Base-by-base conservation (phyloP, 1,140 invertebrate species). In the Penaeus vannamei region DNA sequence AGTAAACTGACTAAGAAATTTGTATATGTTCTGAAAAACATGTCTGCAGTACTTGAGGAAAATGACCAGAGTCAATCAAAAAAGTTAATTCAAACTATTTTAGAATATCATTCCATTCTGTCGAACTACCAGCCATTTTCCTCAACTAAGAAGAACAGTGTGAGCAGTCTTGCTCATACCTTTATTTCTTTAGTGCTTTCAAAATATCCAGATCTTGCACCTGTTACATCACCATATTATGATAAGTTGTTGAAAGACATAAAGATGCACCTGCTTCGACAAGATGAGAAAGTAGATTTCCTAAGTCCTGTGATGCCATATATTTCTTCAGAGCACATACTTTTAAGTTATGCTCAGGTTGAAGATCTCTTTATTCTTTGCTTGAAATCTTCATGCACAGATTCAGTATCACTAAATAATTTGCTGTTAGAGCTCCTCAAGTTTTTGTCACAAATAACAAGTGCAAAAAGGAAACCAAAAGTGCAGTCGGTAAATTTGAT, bases 321-420 rank as follows among this genome's bases (percentile, higher is more conserved):
- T 32, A 46, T 87, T 26, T 59, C 62, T 26, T 87, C 64, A 59
- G 22, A 72, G 23, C 22, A 82, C 23, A 82, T 80, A 29, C 19
- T 87, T 66, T 62, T 83, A n/a, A 87, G 86, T 42, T 87, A 87
- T 60, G 79, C 81, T 72, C 79, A 59, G 60, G 32, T 82, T 12
- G 77, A 87, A 66, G 22, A 87, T 7, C 72, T 87, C 19, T 64
- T 87, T 22, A 60, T 79, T 12, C 23, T 72, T 69, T 87, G 86
- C 60, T 53, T 87, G 20, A 59, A 69, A 53, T 64, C 61, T 36
- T 42, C 79, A 22, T 83, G 36, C 53, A 46, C n/a, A 22, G 7
- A 20, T 29, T 81, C 32, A n/a, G 22, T 7, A 12, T 64, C 86
- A 29, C 36, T 53, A 19, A 26, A 66, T 59, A 87, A 4, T 23